Percentiles rank a stretch among this genome's conserved stretches.
phyloP scores from a whole-genome alignment of 2,113 vertebrate genomes.

The Hirundichthys speculiger region DNA sequence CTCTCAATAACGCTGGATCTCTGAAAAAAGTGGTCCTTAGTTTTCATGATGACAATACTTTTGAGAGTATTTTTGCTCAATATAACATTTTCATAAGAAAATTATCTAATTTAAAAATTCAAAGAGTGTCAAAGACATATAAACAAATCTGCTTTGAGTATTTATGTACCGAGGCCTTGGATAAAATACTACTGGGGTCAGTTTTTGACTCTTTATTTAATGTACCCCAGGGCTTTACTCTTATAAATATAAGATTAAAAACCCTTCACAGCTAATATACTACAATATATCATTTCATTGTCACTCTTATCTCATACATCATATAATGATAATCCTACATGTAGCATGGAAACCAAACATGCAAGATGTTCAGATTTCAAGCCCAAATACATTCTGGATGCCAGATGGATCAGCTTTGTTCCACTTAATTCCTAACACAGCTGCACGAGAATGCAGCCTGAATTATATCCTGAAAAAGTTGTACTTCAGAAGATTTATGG shows the following conservation, averaged over 20 bases:
- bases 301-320: conserved; percentile 14
- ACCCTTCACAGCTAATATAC: too few species aligned
- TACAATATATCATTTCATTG: too few species aligned
- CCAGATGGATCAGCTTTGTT: conserved; percentile 64
- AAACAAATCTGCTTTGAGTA: too few species aligned
- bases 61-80: too few species aligned
- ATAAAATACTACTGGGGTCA: too few species aligned
- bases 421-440: conserved; percentile 24
- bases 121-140: too few species aligned
- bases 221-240: too few species aligned
- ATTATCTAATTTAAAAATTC: too few species aligned
- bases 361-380: conserved; percentile 4
- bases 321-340: conserved; percentile 24
- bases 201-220: too few species aligned
- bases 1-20: background rate
- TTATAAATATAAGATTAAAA: too few species aligned
- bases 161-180: background rate
- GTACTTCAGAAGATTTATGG: conserved; percentile 25
- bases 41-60: background rate
- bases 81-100: too few species aligned
- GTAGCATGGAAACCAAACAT: conserved; percentile 36
- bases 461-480: conserved; percentile 26
- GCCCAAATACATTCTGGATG: conserved; percentile 44
- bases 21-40: background rate
- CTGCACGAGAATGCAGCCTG: conserved; percentile 20